Evolutionary conservation across 2,888 invertebrate species (phyloP).

Genomic region (Cataglyphis altisquamis): DNA sequence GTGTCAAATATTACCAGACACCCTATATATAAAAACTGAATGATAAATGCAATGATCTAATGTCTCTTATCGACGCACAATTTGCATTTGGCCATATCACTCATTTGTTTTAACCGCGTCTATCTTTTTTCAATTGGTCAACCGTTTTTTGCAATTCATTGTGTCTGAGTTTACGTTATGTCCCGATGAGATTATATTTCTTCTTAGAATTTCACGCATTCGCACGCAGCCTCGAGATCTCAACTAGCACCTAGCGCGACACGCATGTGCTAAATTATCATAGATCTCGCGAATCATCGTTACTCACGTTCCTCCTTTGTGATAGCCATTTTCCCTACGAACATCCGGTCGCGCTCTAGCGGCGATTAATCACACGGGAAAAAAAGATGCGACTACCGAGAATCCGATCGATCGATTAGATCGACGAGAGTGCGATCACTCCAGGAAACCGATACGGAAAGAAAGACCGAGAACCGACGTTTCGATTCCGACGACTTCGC

Average conservation of each 20-base stretch:
- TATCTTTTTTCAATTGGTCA: neutral
- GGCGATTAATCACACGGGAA: constrained; percentile 1
- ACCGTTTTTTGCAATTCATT: neutral
- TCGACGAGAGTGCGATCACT: neutral
- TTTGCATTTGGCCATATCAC: neutral
- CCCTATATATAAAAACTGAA: neutral
- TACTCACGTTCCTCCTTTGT: constrained; percentile 86
- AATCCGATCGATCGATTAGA: neutral
- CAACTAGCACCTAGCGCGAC: neutral
- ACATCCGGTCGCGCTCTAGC: neutral
- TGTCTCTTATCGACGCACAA: neutral
- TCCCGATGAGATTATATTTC: neutral
- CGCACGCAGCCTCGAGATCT: neutral
- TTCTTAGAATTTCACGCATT: constrained; percentile 9
- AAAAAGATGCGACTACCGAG: neutral
- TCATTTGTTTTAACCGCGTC: neutral
- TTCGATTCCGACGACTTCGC: constrained; percentile 50
- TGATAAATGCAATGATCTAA: neutral
- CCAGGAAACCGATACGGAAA: neutral
- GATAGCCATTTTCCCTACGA: constrained; percentile 82
- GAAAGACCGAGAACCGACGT: constrained; percentile 27
- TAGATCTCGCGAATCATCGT: constrained; percentile 36
- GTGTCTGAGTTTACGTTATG: neutral
- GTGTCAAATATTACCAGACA: too few species aligned
- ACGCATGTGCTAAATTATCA: constrained; percentile 27